Percentiles rank a stretch among this genome's conserved stretches.
Conservation (phyloP, 2,888 invertebrate species). For the Endomychus coccineus region DNA sequence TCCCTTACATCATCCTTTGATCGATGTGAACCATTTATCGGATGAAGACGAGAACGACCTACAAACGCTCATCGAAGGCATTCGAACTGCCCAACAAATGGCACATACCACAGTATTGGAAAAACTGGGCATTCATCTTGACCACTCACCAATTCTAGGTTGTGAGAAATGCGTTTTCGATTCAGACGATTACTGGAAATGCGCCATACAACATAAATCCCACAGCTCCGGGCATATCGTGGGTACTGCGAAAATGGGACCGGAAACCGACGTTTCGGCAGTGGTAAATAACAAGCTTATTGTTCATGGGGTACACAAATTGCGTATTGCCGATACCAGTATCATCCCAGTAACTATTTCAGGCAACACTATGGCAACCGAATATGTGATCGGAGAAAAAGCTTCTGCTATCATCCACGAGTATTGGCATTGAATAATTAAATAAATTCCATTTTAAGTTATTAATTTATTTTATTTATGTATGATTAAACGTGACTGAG, state of each 20-base stretch:
- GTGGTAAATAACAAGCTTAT: constrained; percentile 56
- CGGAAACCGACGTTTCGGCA: constrained; percentile 49
- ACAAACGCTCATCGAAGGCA: constrained; percentile 51
- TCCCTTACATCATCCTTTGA: constrained; percentile 63
- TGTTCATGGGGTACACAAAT: constrained; percentile 50
- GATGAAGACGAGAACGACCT: constrained; percentile 50
- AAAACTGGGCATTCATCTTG: constrained; percentile 45
- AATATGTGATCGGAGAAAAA: constrained; percentile 64
- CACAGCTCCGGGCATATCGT: constrained; percentile 25
- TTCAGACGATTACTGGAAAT: constrained; percentile 61
- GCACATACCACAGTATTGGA: constrained; percentile 53
- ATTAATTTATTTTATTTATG: no score
- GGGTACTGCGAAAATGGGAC: constrained; percentile 65
- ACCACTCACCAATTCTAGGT: constrained; percentile 37
- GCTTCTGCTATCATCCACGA: constrained; percentile 57
- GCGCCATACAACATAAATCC: constrained; percentile 44
- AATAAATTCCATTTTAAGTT: no score
- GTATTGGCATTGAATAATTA: constrained; percentile 45
- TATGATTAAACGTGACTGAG: no score
- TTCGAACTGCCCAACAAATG: constrained; percentile 51
- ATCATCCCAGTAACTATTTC: constrained; percentile 55
- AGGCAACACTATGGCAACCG: constrained; percentile 61
- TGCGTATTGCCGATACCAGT: constrained; percentile 60
- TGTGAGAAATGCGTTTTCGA: constrained; percentile 47
- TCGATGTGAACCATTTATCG: constrained; percentile 72